Conservation (phyloP, 2,113 vertebrate species). For the Aptenodytes patagonicus region DNA sequence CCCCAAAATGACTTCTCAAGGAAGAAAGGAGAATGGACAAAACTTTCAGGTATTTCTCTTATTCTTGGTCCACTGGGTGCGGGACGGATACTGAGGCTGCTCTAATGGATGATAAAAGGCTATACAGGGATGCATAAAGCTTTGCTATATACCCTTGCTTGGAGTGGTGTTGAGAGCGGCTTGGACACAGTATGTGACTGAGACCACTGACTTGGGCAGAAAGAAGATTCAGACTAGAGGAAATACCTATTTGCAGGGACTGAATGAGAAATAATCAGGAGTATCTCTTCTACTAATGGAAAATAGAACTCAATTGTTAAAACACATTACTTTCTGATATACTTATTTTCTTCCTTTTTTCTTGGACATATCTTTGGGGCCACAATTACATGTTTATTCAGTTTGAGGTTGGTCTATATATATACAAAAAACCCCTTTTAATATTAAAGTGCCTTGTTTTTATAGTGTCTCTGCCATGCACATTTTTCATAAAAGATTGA, state of each 20-base stretch:
- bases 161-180: not conserved
- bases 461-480: not conserved
- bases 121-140: not conserved
- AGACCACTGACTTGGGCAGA: not conserved
- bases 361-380: not conserved
- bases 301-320: not conserved
- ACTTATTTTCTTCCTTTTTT: not conserved
- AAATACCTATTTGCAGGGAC: not conserved
- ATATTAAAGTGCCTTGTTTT: not conserved
- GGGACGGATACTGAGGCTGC: not conserved
- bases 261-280: not conserved
- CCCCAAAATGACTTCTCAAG: not conserved
- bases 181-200: not conserved
- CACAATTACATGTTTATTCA: not conserved
- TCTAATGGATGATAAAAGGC: not conserved
- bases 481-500: not conserved
- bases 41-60: not conserved
- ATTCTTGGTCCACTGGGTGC: not conserved
- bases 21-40: not conserved
- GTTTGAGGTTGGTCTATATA: not conserved
- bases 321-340: not conserved
- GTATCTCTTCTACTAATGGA: not conserved
- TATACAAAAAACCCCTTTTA: not conserved
- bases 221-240: not conserved
- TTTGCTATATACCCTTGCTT: not conserved